Conservation (phyloP, 2,797 vertebrate genomes). For the Sorex maritimensis region DNA sequence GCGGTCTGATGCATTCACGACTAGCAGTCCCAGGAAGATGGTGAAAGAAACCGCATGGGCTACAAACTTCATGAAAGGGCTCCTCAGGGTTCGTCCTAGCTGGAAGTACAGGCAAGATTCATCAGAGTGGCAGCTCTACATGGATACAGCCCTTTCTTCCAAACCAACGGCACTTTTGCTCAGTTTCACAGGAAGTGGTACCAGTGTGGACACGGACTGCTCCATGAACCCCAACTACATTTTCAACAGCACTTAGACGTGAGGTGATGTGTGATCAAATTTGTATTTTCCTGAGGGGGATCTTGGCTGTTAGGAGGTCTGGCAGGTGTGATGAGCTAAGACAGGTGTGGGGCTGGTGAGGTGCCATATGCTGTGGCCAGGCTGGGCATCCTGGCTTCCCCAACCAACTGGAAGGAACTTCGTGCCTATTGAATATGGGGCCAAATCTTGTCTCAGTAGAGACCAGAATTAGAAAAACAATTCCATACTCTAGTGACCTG, state of each 20-base stretch:
- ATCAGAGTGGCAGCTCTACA: conserved; percentile 29
- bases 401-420: not conserved
- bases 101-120: conserved; percentile 84
- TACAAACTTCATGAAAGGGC: conserved; percentile 99
- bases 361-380: not conserved
- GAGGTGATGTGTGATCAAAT: not conserved
- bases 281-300: not conserved
- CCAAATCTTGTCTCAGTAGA: not conserved
- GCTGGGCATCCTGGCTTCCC: too few relatives aligned
- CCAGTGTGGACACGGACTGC: not conserved
- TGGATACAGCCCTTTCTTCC: too few relatives aligned
- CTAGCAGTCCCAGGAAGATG: conserved; percentile 96
- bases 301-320: conserved; percentile 29
- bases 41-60: conserved; percentile 98
- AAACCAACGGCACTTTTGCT: not conserved
- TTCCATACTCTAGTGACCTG: too few relatives aligned
- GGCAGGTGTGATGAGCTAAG: not conserved
- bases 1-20: conserved; percentile 97
- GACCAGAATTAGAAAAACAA: too few relatives aligned
- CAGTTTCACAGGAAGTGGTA: not conserved
- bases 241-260: not conserved
- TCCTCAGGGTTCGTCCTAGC: conserved; percentile 96
- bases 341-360: not conserved
- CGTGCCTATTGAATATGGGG: not conserved
- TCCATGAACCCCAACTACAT: not conserved